phyloP scores from a whole-genome alignment of 1,140 invertebrate genomes.

The Coptotermes formosanus region DNA sequence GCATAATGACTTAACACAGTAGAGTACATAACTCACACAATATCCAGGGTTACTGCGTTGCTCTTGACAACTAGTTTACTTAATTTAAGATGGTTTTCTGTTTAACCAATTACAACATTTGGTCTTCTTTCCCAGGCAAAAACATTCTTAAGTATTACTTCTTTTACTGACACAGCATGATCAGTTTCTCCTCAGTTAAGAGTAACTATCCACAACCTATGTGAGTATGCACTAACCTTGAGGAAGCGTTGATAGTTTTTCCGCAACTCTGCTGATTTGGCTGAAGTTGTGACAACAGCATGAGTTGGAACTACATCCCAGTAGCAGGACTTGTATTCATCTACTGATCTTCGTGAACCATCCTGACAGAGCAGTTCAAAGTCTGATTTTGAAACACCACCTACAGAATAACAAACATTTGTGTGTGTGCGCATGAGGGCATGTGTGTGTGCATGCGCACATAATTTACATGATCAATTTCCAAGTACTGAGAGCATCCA shows the following conservation, averaged over 20 bases:
- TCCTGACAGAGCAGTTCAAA: conserved; percentile 88
- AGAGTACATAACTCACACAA: neutral
- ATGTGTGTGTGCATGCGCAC: too few relatives aligned
- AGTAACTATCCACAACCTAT: neutral
- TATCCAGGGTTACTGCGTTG: too few relatives aligned
- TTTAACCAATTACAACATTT: too few relatives aligned
- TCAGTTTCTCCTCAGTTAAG: neutral
- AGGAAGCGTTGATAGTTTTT: conserved; percentile 55
- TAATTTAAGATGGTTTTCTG: too few relatives aligned
- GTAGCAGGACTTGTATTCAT: conserved; percentile 77
- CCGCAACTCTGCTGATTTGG: conserved; percentile 59
- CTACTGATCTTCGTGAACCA: conserved; percentile 66
- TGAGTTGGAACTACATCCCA: conserved; percentile 85
- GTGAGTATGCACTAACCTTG: conserved; percentile 31
- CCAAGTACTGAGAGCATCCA: too few relatives aligned
- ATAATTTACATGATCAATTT: too few relatives aligned
- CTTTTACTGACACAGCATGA: neutral
- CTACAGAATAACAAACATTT: conserved; percentile 43
- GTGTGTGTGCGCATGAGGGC: too few relatives aligned
- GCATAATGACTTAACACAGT: neutral
- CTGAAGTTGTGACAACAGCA: conserved; percentile 84
- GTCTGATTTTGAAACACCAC: conserved; percentile 58
- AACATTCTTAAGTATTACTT: too few relatives aligned
- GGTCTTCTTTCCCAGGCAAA: too few relatives aligned
- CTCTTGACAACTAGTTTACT: too few relatives aligned